A percentile compares a stretch with the other conserved stretches of the same genome.
Conservation (phyloP, 2,888 invertebrate species). For the Hydriomena furcata region DNA sequence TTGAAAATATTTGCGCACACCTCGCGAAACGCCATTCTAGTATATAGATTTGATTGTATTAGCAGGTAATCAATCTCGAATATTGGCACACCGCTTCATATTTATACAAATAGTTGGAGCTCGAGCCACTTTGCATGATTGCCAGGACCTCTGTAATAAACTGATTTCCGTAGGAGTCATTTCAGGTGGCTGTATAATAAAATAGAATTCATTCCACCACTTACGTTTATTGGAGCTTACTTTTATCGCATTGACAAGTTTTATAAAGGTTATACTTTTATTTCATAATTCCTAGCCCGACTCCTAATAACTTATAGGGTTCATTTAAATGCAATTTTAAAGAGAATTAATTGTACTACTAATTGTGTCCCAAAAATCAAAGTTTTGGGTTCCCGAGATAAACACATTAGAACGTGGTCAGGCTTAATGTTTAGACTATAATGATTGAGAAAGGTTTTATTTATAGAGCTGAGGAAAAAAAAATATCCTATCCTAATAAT, state of each 20-base stretch:
- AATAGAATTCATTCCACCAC: conserved; percentile 10
- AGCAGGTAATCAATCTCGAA: conserved; percentile 32
- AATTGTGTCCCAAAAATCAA: too few species aligned
- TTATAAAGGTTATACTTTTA: too few species aligned
- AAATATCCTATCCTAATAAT: too few species aligned
- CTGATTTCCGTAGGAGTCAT: conserved; percentile 14
- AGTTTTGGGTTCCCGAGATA: too few species aligned
- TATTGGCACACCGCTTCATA: conserved; percentile 25
- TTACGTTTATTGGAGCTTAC: conserved; percentile 19
- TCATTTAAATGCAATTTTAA: too few species aligned
- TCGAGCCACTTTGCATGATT: conserved; percentile 29
- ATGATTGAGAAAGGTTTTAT: too few species aligned
- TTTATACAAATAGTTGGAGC: conserved; percentile 23
- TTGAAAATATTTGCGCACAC: conserved; percentile 71
- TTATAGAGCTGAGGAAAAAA: too few species aligned
- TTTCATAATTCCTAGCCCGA: too few species aligned
- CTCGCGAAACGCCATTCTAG: conserved; percentile 52
- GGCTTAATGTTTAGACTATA: too few species aligned
- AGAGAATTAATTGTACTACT: too few species aligned
- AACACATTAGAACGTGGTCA: too few species aligned
- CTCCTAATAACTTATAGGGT: too few species aligned
- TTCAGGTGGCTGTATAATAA: conserved; percentile 13
- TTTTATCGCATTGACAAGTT: conserved; percentile 8
- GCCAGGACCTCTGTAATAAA: conserved; percentile 22
- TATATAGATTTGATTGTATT: conserved; percentile 34